These are phyloP conservation scores for Erythrocercus mccallii DNA, from an alignment of 2,113 vertebrate species.

Conservation along the genomic window DNA sequence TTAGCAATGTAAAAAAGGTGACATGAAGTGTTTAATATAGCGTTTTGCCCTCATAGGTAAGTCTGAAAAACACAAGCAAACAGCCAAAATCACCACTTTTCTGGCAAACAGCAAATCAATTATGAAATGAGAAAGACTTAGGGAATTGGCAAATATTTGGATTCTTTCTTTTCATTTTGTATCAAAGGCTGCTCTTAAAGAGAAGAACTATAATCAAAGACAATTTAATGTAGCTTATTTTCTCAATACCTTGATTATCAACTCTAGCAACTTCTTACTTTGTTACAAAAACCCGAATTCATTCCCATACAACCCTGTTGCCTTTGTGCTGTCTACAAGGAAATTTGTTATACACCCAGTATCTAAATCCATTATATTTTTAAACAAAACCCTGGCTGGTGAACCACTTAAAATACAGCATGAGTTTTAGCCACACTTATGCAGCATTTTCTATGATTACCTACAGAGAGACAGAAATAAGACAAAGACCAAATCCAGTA, in stretches of 20 bases:
- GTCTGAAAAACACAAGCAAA: background rate
- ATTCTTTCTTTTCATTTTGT: background rate
- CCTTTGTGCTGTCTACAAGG: background rate
- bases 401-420: background rate
- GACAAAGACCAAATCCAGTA: background rate
- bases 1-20: background rate
- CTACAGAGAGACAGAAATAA: background rate
- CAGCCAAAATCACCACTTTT: background rate
- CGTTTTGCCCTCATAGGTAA: background rate
- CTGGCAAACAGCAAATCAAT: background rate
- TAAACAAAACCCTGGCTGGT: background rate
- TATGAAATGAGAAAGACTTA: background rate
- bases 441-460: background rate
- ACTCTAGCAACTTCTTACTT: background rate
- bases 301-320: background rate
- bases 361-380: background rate
- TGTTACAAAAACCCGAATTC: background rate
- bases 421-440: background rate
- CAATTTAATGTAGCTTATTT: background rate
- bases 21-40: background rate
- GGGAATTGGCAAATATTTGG: background rate
- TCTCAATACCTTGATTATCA: background rate
- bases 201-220: background rate
- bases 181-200: background rate
- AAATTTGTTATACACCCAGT: background rate